Evolutionary conservation across 2,797 vertebrate species (phyloP), one percentile per base, ranked within the genome.

Genomic region (Sciaenops ocellatus): DNA sequence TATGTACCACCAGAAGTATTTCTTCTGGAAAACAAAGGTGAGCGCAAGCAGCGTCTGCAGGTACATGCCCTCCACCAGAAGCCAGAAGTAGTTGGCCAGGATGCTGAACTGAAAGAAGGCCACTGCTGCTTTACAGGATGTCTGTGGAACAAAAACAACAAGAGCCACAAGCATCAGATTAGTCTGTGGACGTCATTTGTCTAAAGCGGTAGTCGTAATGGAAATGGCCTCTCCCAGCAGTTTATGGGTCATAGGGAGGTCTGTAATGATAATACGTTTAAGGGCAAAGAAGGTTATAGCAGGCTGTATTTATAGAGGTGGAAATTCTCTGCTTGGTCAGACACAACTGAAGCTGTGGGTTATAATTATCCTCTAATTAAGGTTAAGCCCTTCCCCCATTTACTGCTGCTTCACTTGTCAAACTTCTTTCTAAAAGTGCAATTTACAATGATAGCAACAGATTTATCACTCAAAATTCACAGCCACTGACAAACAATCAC

Each of bases 11-110:
- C 96, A 97, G 94, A 96, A 96, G 92, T 96, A 97, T 77, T 96
- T 96, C 87, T 90, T 96, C 87, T 97, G 96, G 0, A 96, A 97
- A 80, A 96, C 95, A 57, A 97, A 97, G 80, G 96, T 95, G 85
- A 97, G 93, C 0, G 96, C 96, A 2, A 97, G 95, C 73, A 97
- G 93, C 1, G 95, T 97, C 92, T 97, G 96, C 85, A 97, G 95
- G 93, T 97, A 97, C 95, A 97, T 94, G 4, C 96, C 97, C 80
- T 97, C 97, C 91, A 97, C 96, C 91, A 97, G 92, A 78, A 97
- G 85, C 97, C 97, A 97, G 92, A 95, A 97, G 92, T 97, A 97
- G 89, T 97, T 97, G 51, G 96, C 96, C 77, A 97, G 90, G 76
- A 97, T 96, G 0, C 96, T 95, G 89, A 97, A 97, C 83, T 97